Evolutionary conservation across 2,113 vertebrate species (phyloP).

Genomic region (Peromyscus leucopus): DNA sequence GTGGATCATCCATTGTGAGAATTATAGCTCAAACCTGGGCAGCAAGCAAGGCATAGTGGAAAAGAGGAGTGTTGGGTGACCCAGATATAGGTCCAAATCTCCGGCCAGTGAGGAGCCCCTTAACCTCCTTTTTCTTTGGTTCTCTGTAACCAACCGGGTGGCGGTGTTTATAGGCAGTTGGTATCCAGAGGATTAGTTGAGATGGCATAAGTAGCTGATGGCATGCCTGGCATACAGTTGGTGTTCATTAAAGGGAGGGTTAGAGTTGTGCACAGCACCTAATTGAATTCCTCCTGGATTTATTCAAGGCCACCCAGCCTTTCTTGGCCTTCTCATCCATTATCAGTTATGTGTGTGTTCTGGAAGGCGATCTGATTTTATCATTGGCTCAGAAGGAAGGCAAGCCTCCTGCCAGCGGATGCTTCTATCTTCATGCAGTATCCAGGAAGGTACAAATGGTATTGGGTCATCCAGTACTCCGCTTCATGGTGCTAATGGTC

Average conservation of each 20-base stretch:
- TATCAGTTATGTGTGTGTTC: slow-evolving; percentile 54
- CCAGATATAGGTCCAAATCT: not conserved
- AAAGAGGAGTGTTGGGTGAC: not conserved
- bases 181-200: not conserved
- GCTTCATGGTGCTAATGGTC: slow-evolving; percentile 13
- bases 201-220: not conserved
- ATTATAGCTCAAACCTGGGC: slow-evolving; percentile 16
- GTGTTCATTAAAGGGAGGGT: not conserved
- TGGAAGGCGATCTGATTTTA: slow-evolving; percentile 58
- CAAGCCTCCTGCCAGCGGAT: not conserved
- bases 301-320: slow-evolving; percentile 63
- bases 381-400: slow-evolving; percentile 18
- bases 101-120: not conserved
- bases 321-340: slow-evolving; percentile 52
- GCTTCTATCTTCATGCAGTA: not conserved
- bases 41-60: not conserved
- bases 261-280: not conserved
- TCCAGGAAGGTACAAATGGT: not conserved
- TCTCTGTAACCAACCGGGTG: not conserved
- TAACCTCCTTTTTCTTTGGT: not conserved
- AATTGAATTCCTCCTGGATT: not conserved
- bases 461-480: slow-evolving; percentile 13
- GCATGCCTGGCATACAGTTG: not conserved
- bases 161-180: not conserved
- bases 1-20: not conserved